Evolutionary conservation across 2,888 invertebrate species (phyloP).

Genomic region (Idaea dimidiata): DNA sequence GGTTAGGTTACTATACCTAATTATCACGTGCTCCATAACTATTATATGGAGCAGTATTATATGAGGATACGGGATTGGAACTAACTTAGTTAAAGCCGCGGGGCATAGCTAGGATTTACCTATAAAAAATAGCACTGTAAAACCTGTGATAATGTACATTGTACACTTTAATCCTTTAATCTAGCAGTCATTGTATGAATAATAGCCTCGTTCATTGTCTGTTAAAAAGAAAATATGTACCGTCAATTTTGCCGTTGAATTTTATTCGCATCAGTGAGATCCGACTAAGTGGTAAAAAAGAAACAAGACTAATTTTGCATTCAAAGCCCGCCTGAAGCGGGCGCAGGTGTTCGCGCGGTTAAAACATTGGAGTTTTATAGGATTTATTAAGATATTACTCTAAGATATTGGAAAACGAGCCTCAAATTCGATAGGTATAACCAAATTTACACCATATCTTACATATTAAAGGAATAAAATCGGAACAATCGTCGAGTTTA

Average conservation of each 20-base stretch:
- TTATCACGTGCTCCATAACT: no score
- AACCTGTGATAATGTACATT: neutral
- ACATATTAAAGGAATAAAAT: neutral
- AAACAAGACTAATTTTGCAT: constrained; percentile 78
- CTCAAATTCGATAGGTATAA: constrained; percentile 38
- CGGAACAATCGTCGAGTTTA: neutral
- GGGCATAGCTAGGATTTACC: neutral
- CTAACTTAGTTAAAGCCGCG: no score
- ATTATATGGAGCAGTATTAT: no score
- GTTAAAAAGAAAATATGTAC: constrained; percentile 50
- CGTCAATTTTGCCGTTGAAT: constrained; percentile 65
- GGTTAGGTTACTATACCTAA: no score
- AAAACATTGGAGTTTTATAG: constrained; percentile 78
- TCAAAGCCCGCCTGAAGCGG: constrained; percentile 69
- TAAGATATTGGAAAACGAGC: constrained; percentile 65
- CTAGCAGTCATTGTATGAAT: neutral
- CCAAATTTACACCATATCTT: neutral
- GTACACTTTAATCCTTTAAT: no score
- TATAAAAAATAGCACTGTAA: neutral
- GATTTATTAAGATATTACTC: constrained; percentile 76
- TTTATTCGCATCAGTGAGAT: constrained; percentile 66
- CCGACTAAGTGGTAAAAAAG: constrained; percentile 77
- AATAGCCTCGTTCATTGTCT: neutral
- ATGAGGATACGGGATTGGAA: no score
- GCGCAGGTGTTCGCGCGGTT: constrained; percentile 73